Evolutionary conservation across 2,797 vertebrate species (phyloP).

Genomic region (Spinus pinus): DNA sequence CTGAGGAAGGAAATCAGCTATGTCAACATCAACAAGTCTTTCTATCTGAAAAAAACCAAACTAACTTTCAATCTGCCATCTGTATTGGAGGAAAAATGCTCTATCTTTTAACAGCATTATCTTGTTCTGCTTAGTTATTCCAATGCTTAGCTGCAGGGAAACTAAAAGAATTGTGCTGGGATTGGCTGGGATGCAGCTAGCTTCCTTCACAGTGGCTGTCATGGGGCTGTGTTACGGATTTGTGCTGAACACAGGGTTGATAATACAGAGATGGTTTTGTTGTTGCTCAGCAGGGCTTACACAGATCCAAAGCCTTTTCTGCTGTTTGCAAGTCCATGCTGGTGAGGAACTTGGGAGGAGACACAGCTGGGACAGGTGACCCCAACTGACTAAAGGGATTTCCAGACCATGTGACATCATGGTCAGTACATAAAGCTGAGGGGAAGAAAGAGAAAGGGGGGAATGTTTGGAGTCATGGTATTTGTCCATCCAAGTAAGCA

Average conservation of each 20-base stretch:
- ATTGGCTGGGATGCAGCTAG: background rate
- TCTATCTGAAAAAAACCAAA: background rate
- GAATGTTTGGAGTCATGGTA: rapidly evolving
- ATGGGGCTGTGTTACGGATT: rapidly evolving
- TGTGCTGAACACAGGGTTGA: background rate
- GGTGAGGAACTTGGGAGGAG: background rate
- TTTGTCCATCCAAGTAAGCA: rapidly evolving
- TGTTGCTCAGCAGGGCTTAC: background rate
- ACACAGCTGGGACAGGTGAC: background rate
- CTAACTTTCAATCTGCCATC: background rate
- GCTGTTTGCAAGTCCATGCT: rapidly evolving
- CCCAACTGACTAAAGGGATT: background rate
- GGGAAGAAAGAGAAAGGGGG: background rate
- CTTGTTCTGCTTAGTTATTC: background rate
- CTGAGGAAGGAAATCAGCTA: background rate
- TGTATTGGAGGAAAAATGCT: background rate
- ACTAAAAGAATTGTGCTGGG: background rate
- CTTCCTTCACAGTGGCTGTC: background rate
- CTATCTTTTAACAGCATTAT: background rate
- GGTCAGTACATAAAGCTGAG: rapidly evolving
- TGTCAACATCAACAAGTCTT: background rate
- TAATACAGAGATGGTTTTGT: background rate
- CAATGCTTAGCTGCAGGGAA: background rate
- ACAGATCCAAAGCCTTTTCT: background rate
- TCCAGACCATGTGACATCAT: background rate